Percentiles rank a stretch among this genome's conserved stretches.
These are phyloP conservation scores for Noctilio leporinus DNA, from an alignment of 2,113 vertebrate species.

Conservation along the genomic window DNA sequence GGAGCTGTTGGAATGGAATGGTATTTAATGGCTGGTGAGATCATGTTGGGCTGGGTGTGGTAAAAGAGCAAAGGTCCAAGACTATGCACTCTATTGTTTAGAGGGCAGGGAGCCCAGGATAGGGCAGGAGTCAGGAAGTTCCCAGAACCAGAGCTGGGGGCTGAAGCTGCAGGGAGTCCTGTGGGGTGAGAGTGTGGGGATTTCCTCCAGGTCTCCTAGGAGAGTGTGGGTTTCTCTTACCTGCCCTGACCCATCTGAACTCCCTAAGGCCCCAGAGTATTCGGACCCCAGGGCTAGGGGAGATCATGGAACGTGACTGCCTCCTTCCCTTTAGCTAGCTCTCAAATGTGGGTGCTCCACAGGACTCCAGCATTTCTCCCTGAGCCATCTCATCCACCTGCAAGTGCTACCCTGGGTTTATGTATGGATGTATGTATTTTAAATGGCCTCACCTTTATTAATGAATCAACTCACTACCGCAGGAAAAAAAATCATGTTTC, in stretches of 20 bases:
- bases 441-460: too few species aligned
- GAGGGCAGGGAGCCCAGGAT: background rate
- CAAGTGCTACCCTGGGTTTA: background rate
- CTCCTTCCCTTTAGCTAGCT: background rate
- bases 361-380: background rate
- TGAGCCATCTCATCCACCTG: background rate
- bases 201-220: background rate
- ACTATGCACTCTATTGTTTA: background rate
- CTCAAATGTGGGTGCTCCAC: background rate
- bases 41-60: background rate
- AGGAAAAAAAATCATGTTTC: too few species aligned
- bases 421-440: too few species aligned
- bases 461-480: too few species aligned
- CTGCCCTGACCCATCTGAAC: background rate
- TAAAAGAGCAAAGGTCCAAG: background rate
- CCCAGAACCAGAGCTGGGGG: background rate
- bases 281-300: background rate
- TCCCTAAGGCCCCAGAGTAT: background rate
- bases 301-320: background rate
- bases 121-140: background rate
- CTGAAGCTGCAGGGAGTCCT: background rate
- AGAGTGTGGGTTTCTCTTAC: background rate
- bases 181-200: background rate
- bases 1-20: background rate
- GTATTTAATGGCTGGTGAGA: constrained; percentile 14